Evolutionary conservation across 2,113 vertebrate species (phyloP).

Genomic region (Cyanoramphus novaezelandiae): DNA sequence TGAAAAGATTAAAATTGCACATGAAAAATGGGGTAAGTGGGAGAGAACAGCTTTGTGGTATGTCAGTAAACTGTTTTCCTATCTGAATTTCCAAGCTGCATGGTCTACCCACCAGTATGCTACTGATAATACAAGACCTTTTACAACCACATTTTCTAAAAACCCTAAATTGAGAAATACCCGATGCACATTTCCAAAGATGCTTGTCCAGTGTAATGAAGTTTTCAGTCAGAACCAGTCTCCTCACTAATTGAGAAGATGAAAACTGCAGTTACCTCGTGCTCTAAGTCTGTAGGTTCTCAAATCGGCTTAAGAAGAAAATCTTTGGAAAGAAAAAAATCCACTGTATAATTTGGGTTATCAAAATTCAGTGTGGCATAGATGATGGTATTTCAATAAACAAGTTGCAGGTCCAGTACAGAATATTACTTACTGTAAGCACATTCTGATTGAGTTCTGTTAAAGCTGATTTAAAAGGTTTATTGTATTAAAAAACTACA

Average conservation of each 20-base stretch:
- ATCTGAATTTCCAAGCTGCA: neutral
- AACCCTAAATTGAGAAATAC: neutral
- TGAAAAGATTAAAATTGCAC: neutral
- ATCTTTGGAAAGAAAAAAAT: neutral
- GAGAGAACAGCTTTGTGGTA: neutral
- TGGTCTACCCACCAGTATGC: neutral
- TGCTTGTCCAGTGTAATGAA: neutral
- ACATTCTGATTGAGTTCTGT: slow-evolving; percentile 27
- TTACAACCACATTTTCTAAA: neutral
- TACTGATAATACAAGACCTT: neutral
- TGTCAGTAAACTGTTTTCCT: neutral
- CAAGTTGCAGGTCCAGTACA: neutral
- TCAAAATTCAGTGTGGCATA: neutral
- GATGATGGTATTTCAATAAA: neutral
- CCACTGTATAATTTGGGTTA: neutral
- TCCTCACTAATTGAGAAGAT: neutral
- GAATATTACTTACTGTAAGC: neutral
- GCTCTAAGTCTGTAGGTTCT: neutral
- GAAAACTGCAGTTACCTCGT: slow-evolving; percentile 6
- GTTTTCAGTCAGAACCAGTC: neutral
- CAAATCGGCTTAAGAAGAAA: neutral
- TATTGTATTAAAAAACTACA: slow-evolving; percentile 31
- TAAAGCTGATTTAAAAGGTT: slow-evolving; percentile 60
- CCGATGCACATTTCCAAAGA: neutral
- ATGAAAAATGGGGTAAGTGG: neutral